These are phyloP conservation scores for Nezara viridula DNA, from an alignment of 2,888 invertebrate species.

Conservation along the genomic window DNA sequence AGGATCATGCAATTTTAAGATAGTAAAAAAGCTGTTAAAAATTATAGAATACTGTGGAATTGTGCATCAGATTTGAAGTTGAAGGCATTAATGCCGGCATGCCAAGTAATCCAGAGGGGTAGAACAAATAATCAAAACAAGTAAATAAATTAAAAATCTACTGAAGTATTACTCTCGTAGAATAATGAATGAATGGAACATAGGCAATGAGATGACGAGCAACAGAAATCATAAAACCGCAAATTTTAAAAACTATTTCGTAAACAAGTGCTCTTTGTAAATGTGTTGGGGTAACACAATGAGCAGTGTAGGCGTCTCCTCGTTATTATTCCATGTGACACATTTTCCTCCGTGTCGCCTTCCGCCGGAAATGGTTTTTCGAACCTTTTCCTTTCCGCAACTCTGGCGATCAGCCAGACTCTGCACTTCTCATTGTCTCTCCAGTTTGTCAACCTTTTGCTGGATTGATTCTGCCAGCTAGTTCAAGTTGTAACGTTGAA, in stretches of 20 bases:
- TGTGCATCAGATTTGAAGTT: too few relatives aligned
- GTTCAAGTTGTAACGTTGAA: neutral
- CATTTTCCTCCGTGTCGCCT: conserved; percentile 55
- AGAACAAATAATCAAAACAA: too few relatives aligned
- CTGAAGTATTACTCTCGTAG: too few relatives aligned
- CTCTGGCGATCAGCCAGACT: conserved; percentile 19
- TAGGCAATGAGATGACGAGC: too few relatives aligned
- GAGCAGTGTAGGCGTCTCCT: neutral
- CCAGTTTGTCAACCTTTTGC: neutral
- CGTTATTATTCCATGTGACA: conserved; percentile 55
- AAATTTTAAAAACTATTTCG: neutral
- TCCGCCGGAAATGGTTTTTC: conserved; percentile 58
- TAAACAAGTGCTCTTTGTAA: neutral
- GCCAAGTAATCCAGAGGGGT: too few relatives aligned
- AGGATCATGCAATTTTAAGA: too few relatives aligned
- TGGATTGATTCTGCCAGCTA: neutral
- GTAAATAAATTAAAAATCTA: too few relatives aligned
- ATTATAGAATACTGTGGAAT: too few relatives aligned
- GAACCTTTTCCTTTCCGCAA: conserved; percentile 48
- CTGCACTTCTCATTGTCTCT: neutral
- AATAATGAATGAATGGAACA: too few relatives aligned
- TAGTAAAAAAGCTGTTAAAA: too few relatives aligned
- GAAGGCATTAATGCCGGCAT: too few relatives aligned
- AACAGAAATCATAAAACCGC: too few relatives aligned
- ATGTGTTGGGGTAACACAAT: neutral